A percentile compares a stretch with the other conserved stretches of the same genome.
Conservation (phyloP, 1,140 invertebrate genomes). For the Lerema accius region DNA sequence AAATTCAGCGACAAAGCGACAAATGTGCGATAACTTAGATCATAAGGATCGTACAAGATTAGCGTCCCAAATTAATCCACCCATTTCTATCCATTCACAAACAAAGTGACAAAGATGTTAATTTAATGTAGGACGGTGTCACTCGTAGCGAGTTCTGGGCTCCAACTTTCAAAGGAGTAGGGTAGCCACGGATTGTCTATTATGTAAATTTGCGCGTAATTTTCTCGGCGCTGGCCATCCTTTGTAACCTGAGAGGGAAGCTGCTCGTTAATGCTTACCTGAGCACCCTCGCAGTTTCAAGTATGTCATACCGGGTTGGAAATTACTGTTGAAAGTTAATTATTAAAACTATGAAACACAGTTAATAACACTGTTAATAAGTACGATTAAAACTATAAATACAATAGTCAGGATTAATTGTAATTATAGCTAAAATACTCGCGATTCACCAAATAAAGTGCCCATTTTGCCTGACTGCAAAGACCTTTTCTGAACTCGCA, state of each 20-base stretch:
- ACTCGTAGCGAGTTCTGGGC: slow-evolving; percentile 59
- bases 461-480: no score
- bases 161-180: slow-evolving; percentile 74
- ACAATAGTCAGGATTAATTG: no score
- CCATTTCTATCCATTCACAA: slow-evolving; percentile 50
- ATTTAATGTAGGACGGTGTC: slow-evolving; percentile 75
- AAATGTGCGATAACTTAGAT: slow-evolving; percentile 11
- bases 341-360: neutral
- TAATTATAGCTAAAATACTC: no score
- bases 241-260: slow-evolving; percentile 65
- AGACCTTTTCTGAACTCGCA: no score
- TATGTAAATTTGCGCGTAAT: slow-evolving; percentile 80
- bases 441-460: no score
- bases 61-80: slow-evolving; percentile 53
- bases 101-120: slow-evolving; percentile 75
- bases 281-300: slow-evolving; percentile 53
- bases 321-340: slow-evolving; percentile 3
- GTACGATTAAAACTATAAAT: no score
- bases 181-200: slow-evolving; percentile 76
- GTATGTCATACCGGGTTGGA: slow-evolving; percentile 41
- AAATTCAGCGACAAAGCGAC: neutral
- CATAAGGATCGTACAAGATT: slow-evolving; percentile 10
- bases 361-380: no score
- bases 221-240: slow-evolving; percentile 69
- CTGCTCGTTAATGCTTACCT: slow-evolving; percentile 70